Evolutionary conservation across 2,797 vertebrate genomes (phyloP).

Genomic region (Sitta carolinensis): DNA sequence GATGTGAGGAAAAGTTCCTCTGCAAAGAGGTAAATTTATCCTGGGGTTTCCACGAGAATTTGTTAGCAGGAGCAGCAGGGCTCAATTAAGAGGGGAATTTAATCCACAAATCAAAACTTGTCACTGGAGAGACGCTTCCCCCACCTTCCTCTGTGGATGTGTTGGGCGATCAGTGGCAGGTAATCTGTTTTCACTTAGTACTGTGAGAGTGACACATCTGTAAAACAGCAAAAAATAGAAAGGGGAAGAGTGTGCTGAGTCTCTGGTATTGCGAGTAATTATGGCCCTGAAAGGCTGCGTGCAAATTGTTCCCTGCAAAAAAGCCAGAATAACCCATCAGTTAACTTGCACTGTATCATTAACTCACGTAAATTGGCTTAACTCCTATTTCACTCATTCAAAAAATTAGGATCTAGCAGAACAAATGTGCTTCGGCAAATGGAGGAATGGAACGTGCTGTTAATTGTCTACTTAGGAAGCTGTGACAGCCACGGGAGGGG

Average conservation of each 20-base stretch:
- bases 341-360: slow-evolving; percentile 19
- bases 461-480: neutral
- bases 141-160: neutral
- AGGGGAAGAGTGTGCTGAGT: neutral
- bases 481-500: neutral
- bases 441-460: neutral
- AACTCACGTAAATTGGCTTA: slow-evolving; percentile 6
- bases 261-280: neutral
- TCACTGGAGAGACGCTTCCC: neutral
- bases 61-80: neutral
- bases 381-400: slow-evolving; percentile 19
- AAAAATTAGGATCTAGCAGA: slow-evolving; percentile 30
- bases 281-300: neutral
- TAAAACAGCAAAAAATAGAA: neutral
- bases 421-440: neutral
- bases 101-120: neutral
- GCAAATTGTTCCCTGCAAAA: neutral
- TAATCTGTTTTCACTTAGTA: slow-evolving; percentile 10
- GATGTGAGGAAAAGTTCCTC: neutral
- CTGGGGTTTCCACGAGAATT: neutral
- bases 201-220: neutral
- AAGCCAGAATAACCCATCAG: neutral
- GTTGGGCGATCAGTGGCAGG: neutral
- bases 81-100: slow-evolving; percentile 21
- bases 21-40: neutral